Percentiles rank a stretch among this genome's conserved stretches.
Conservation (phyloP, 2,113 vertebrate species). For the Silurus meridionalis region DNA sequence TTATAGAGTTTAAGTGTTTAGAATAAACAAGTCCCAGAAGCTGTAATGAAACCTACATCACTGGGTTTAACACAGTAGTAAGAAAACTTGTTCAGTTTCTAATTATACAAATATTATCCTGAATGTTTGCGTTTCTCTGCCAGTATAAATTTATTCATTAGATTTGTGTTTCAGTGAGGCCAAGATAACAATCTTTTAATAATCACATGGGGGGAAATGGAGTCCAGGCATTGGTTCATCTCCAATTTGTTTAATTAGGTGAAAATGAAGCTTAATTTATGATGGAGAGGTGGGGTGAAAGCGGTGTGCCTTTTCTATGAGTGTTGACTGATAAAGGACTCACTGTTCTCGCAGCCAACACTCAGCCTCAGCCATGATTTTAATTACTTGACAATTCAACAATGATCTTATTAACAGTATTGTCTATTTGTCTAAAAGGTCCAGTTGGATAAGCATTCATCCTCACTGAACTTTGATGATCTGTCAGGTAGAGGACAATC, state of each 20-base stretch:
- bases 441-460: slow-evolving; percentile 10
- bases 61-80: neutral
- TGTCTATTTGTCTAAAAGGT: neutral
- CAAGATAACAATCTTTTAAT: neutral
- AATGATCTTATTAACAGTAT: slow-evolving; percentile 20
- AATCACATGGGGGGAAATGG: neutral
- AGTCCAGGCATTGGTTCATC: neutral
- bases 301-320: neutral
- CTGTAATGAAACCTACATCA: neutral
- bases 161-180: neutral
- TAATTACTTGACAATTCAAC: slow-evolving; percentile 36
- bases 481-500: neutral
- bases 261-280: slow-evolving; percentile 6
- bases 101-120: neutral
- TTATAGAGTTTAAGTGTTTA: neutral
- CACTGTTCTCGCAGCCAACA: slow-evolving; percentile 16
- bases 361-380: slow-evolving; percentile 20
- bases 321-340: neutral
- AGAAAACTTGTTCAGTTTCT: neutral
- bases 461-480: neutral
- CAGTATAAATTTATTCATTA: slow-evolving; percentile 7
- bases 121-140: neutral
- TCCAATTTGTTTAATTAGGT: neutral
- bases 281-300: neutral
- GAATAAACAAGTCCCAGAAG: neutral